Conservation (phyloP, 2,797 vertebrate species). For the Petrocephalus sullivani region DNA sequence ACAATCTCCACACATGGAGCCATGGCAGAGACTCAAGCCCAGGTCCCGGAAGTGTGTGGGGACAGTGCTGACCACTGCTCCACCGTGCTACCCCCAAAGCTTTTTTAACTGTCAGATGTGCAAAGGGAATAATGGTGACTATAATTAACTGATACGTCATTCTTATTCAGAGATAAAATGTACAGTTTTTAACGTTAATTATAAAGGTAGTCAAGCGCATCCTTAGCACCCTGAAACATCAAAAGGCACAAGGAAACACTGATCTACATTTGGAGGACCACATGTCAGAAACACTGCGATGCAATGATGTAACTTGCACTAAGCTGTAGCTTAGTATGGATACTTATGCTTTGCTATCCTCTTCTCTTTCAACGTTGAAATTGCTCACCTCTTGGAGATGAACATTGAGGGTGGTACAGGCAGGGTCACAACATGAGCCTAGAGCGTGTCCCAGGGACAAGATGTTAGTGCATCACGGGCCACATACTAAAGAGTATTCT, state of each 20-base stretch:
- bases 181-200: neutral
- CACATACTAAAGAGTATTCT: neutral
- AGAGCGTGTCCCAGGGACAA: neutral
- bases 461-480: neutral
- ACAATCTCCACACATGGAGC: no score
- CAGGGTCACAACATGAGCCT: neutral
- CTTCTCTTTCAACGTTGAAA: neutral
- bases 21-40: no score
- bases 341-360: neutral
- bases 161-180: neutral
- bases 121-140: neutral
- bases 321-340: neutral
- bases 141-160: neutral
- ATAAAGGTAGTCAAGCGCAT: neutral
- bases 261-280: neutral
- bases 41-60: no score
- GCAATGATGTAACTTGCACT: neutral
- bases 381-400: neutral
- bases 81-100: neutral
- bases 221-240: neutral
- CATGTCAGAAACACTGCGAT: neutral
- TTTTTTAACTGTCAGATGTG: neutral
- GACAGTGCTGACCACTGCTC: no score
- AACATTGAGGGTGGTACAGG: neutral
- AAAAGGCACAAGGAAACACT: neutral